Evolutionary conservation across 2,797 vertebrate species (phyloP).

Genomic region (Thamnophis elegans): DNA sequence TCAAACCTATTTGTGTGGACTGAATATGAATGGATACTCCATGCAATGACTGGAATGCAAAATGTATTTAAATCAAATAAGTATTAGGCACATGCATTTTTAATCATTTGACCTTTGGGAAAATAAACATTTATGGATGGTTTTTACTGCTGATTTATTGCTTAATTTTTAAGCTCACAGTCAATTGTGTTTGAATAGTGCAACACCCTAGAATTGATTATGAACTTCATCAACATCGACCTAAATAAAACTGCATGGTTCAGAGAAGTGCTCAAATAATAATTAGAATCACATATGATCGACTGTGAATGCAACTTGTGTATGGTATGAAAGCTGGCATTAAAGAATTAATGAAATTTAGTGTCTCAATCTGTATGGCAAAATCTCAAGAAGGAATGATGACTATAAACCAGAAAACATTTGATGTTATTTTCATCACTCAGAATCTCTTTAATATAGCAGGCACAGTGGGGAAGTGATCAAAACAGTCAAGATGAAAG

Average conservation of each 20-base stretch:
- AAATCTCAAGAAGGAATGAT: not conserved
- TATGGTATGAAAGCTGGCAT: conserved; percentile 14
- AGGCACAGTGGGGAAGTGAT: not conserved
- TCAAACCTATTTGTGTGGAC: not conserved
- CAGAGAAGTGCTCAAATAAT: conserved; percentile 2
- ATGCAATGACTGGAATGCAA: not conserved
- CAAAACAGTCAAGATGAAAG: not conserved
- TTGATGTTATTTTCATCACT: not conserved
- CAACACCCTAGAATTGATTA: not conserved
- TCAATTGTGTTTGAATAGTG: conserved; percentile 9
- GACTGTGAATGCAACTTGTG: not conserved
- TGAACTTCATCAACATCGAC: conserved; percentile 9
- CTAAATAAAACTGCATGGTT: conserved; percentile 3
- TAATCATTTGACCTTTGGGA: conserved; percentile 34
- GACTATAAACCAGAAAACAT: not conserved
- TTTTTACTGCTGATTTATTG: conserved; percentile 32
- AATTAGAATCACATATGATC: not conserved
- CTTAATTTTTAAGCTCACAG: not conserved
- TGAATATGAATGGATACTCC: not conserved
- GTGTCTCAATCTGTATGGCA: not conserved
- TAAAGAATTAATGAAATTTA: conserved; percentile 9
- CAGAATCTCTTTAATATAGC: not conserved
- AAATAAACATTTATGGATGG: conserved; percentile 29
- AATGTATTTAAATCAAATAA: conserved; percentile 23
- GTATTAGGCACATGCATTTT: conserved; percentile 16